Evolutionary conservation across 1,140 invertebrate species (phyloP).

Genomic region (Tribolium madens): DNA sequence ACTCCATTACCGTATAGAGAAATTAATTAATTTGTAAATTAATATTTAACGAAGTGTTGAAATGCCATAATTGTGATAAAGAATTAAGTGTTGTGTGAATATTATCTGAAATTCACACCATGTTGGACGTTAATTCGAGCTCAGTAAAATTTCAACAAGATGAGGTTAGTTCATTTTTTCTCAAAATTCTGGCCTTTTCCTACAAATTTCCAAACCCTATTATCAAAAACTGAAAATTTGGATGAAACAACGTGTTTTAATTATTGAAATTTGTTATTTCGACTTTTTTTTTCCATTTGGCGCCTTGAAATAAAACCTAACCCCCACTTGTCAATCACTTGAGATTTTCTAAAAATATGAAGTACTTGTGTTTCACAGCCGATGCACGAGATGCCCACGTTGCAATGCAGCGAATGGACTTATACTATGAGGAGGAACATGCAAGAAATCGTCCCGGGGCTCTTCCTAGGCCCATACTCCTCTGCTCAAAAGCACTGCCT

Average conservation of each 20-base stretch:
- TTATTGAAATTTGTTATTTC: background rate
- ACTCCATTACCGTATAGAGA: background rate
- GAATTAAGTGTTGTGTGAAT: background rate
- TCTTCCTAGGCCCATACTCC: conserved; percentile 78
- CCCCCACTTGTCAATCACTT: conserved; percentile 23
- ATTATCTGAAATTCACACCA: background rate
- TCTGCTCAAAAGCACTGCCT: conserved; percentile 70
- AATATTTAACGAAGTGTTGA: background rate
- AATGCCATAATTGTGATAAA: background rate
- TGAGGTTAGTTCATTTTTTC: conserved; percentile 35
- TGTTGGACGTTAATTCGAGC: conserved; percentile 31
- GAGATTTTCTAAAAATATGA: conserved; percentile 13
- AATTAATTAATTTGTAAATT: background rate
- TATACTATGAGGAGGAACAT: conserved; percentile 65
- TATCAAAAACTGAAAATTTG: too few relatives aligned
- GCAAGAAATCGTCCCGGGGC: conserved; percentile 79
- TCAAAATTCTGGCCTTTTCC: background rate
- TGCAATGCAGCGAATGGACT: conserved; percentile 3
- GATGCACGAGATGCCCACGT: conserved; percentile 22
- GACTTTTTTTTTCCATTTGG: background rate
- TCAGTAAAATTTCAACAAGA: conserved; percentile 37
- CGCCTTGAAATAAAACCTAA: conserved; percentile 22
- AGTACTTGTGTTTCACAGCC: conserved; percentile 1
- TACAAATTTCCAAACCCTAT: background rate
- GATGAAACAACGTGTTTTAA: background rate